Percentiles rank a stretch among this genome's conserved stretches.
phyloP scores from a whole-genome alignment of 2,797 vertebrate species.

The Parambassis ranga region DNA sequence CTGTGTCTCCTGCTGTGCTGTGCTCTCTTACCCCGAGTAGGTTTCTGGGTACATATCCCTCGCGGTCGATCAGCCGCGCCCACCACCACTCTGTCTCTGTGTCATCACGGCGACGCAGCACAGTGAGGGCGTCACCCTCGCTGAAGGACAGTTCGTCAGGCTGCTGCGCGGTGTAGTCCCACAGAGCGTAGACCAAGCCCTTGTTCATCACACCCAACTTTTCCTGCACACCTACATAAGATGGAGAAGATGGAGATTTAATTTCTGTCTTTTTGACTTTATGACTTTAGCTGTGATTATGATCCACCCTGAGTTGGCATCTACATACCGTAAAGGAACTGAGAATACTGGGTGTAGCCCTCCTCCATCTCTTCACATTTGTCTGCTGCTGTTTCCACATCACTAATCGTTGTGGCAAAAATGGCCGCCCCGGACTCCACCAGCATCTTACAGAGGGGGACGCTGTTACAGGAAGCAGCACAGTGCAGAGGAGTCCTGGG shows the following conservation, averaged over 20 bases:
- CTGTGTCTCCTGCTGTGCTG: too few species aligned
- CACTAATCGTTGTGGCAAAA: slow-evolving; percentile 96
- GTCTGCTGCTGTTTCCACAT: slow-evolving; percentile 95
- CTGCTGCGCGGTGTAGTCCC: slow-evolving; percentile 92
- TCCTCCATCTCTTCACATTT: slow-evolving; percentile 99
- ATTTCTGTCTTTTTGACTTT: too few species aligned
- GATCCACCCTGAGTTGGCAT: neutral
- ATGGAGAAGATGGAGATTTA: fast-evolving
- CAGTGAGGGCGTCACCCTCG: slow-evolving; percentile 88
- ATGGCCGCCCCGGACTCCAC: slow-evolving; percentile 97
- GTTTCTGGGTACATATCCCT: slow-evolving; percentile 94
- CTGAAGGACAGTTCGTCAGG: slow-evolving; percentile 91
- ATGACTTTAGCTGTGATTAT: neutral
- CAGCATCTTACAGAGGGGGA: slow-evolving; percentile 95
- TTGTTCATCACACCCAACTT: slow-evolving; percentile 98
- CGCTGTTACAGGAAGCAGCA: slow-evolving; percentile 97
- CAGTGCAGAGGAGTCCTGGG: slow-evolving; percentile 96
- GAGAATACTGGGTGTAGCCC: slow-evolving; percentile 95
- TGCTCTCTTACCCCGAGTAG: slow-evolving; percentile 89
- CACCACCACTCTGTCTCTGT: slow-evolving; percentile 98
- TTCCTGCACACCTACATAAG: slow-evolving; percentile 90
- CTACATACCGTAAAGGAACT: slow-evolving; percentile 91
- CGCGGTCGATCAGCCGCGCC: slow-evolving; percentile 88
- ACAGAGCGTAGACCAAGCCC: slow-evolving; percentile 89
- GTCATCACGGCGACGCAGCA: slow-evolving; percentile 90